Evolutionary conservation across 2,888 invertebrate species (phyloP), one percentile per base, ranked within the genome.

Genomic region (Alentia gelatinosa): DNA sequence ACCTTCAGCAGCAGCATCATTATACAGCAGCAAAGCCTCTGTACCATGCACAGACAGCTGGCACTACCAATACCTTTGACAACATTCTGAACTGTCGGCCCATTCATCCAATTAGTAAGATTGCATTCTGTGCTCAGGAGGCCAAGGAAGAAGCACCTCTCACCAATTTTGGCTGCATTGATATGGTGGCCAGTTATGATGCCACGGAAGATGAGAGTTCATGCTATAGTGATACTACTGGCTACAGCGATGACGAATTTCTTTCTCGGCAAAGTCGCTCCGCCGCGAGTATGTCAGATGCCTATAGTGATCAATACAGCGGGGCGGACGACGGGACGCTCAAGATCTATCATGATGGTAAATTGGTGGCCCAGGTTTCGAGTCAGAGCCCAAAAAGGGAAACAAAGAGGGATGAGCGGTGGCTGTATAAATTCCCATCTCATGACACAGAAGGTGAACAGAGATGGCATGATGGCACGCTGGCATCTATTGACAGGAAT

Each of bases 291-390:
- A 79, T 79, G 79, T 79, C 79, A 35, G 86, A 86, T 33, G 35
- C 47, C 5, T 26, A 26, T 9, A 86, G 86, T 42, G 86, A 86
- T 30, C 12, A 23, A 3, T 30, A 47, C 7, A 86, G 86, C 47
- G 47, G 47, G 1, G 47, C 26, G n/a, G 86, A 86, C 15, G 86
- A 86, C n/a, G 47, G 50, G 3, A 37, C 37, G 0, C 47, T 47
- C n/a, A 42, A 50, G 47, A 86, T 86, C 3, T 86, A 86, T 47
- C 86, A 86, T 50, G 86, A 86, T 86, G 86, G 86, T 4, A 40
- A 86, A n/a, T 26, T 86, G 47, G 86, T 86, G 9, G 86, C 86
- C 7, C 42, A 47, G 50, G 30, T 86, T 26, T 12, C 23, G n/a
- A 83, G 39, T 26, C 35, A 83, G 26, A 39, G 30, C 15, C n/a